These are phyloP conservation scores for Balaeniceps rex DNA, from an alignment of 2,113 vertebrate genomes.

Conservation along the genomic window DNA sequence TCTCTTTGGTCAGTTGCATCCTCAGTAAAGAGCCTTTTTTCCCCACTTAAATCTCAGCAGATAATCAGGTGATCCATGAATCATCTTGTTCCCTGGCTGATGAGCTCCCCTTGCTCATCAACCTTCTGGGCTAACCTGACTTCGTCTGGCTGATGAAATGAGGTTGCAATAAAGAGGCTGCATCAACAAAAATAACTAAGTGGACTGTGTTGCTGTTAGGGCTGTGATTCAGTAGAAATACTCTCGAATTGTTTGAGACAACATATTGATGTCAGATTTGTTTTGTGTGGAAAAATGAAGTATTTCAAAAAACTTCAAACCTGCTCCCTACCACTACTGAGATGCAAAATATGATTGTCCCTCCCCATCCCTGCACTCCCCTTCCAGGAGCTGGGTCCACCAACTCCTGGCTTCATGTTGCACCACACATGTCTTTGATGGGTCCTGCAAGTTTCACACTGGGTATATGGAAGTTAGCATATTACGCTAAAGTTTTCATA, in stretches of 20 bases:
- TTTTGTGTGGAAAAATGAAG: not conserved
- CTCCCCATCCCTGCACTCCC: not conserved
- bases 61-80: not conserved
- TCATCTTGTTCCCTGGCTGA: not conserved
- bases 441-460: not conserved
- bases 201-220: not conserved
- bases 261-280: not conserved
- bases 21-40: not conserved
- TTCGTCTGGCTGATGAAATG: not conserved
- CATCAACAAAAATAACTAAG: not conserved
- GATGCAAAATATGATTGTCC: not conserved
- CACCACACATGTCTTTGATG: fast-evolving
- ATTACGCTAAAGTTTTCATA: not conserved
- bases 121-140: not conserved
- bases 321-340: not conserved
- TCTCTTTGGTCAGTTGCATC: not conserved
- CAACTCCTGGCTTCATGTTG: not conserved
- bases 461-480: not conserved
- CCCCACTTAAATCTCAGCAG: not conserved
- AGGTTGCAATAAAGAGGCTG: not conserved
- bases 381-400: not conserved
- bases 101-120: not conserved
- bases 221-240: not conserved
- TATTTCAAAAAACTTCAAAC: not conserved
- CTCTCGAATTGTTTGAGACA: not conserved